Conservation (phyloP, 2,888 invertebrate genomes). For the Dascillus cervinus region DNA sequence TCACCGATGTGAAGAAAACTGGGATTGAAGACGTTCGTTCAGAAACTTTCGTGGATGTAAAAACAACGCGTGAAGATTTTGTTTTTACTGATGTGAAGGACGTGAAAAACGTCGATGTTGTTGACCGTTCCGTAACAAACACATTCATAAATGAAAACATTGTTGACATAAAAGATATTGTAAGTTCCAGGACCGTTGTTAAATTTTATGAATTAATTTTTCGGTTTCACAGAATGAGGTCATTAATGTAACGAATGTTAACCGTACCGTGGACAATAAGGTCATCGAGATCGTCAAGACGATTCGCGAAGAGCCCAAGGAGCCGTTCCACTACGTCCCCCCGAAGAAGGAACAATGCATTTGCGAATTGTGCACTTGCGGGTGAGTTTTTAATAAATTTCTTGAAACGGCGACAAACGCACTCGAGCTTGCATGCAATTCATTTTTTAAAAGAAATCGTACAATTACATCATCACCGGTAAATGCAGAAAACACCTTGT, state of each 20-base stretch:
- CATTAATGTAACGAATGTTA: constrained; percentile 39
- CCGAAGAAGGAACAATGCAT: constrained; percentile 71
- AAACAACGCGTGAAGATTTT: constrained; percentile 13
- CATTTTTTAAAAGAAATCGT: background rate
- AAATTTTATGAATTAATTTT: background rate
- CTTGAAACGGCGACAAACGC: no score
- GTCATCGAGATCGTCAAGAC: constrained; percentile 32
- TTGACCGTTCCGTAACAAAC: constrained; percentile 33
- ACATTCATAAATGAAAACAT: constrained; percentile 51
- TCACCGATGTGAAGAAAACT: constrained; percentile 12
- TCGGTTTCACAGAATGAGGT: constrained; percentile 34
- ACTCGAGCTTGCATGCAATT: no score
- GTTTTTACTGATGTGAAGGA: constrained; percentile 15
- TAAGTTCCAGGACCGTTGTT: constrained; percentile 28
- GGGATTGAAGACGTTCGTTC: constrained; percentile 19
- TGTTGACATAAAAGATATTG: constrained; percentile 50
- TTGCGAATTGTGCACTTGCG: constrained; percentile 86
- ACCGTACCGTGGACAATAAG: constrained; percentile 46
- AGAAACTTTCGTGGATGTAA: constrained; percentile 23
- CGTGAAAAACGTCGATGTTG: constrained; percentile 16
- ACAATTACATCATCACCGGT: no score
- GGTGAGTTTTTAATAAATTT: constrained; percentile 70
- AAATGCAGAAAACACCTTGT: no score
- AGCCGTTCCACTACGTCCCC: constrained; percentile 26
- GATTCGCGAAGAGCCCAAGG: constrained; percentile 15